Conservation (phyloP, 2,888 invertebrate genomes). For the Megalurothrips usitatus region DNA sequence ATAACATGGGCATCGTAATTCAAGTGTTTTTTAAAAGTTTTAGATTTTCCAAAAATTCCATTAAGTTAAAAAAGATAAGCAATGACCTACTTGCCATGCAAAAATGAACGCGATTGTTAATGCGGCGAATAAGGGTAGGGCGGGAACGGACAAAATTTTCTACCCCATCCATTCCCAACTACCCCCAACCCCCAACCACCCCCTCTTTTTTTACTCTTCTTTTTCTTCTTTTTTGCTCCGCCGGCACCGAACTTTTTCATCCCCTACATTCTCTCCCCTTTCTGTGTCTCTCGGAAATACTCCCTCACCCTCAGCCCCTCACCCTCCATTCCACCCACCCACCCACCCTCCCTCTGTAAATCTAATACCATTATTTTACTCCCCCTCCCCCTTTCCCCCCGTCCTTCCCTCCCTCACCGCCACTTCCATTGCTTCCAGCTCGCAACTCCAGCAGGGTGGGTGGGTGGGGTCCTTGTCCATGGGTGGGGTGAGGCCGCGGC, state of each 20-base stretch:
- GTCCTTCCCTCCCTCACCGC: background rate
- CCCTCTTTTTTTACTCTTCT: background rate
- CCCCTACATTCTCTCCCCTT: slow-evolving; percentile 13
- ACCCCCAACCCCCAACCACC: background rate
- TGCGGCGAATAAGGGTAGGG: background rate
- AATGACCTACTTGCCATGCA: background rate
- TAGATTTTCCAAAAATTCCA: background rate
- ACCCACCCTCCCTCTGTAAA: slow-evolving; percentile 12
- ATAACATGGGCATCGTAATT: background rate
- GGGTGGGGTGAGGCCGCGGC: background rate
- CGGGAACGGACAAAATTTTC: background rate
- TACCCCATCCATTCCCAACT: background rate
- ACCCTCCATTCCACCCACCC: background rate
- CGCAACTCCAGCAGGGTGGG: background rate
- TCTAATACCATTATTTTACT: slow-evolving; percentile 23
- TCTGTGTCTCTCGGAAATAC: slow-evolving; percentile 23
- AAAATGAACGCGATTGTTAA: background rate
- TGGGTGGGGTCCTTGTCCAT: background rate
- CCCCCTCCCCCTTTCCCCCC: background rate
- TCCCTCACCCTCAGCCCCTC: background rate
- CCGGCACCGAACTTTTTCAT: slow-evolving; percentile 17
- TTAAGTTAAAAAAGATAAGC: background rate
- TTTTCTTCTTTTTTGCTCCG: background rate
- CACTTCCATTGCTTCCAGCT: slow-evolving; percentile 1
- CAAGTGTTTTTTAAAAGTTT: too few species aligned